Evolutionary conservation across 2,888 invertebrate genomes (phyloP).

Genomic region (Adela reaumurella): DNA sequence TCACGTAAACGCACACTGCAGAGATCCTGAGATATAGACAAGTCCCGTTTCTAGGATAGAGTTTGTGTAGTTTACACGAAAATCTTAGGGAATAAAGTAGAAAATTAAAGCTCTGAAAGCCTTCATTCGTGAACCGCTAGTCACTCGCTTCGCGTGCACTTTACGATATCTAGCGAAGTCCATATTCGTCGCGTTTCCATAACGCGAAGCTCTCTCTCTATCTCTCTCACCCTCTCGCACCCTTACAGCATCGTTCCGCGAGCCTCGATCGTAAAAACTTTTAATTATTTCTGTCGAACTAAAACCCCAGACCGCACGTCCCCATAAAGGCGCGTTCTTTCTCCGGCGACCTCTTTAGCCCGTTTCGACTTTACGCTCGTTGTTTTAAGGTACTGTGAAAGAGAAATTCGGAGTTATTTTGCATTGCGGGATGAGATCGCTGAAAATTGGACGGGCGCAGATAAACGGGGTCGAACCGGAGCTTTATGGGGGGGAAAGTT

Average conservation of each 20-base stretch:
- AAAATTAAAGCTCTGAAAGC: too few relatives aligned
- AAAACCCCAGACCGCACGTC: constrained; percentile 21
- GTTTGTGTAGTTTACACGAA: too few relatives aligned
- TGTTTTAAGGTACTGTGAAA: constrained; percentile 24
- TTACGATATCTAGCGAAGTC: not conserved
- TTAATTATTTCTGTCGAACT: constrained; percentile 41
- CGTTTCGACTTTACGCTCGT: constrained; percentile 21
- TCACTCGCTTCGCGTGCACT: too few relatives aligned
- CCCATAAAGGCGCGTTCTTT: constrained; percentile 26
- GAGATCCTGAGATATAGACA: too few relatives aligned
- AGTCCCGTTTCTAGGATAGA: too few relatives aligned
- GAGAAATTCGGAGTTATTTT: not conserved
- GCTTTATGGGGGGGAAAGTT: too few relatives aligned
- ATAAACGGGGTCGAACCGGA: too few relatives aligned
- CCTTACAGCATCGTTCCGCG: constrained; percentile 39
- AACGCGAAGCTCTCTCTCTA: not conserved
- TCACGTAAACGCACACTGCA: too few relatives aligned
- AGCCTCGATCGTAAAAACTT: constrained; percentile 38
- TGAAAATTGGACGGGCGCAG: too few relatives aligned
- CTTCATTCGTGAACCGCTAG: too few relatives aligned
- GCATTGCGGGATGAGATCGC: too few relatives aligned
- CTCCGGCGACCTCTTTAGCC: constrained; percentile 18
- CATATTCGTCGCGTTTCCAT: not conserved
- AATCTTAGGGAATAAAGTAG: too few relatives aligned
- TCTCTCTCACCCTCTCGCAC: not conserved